Evolutionary conservation across 2,888 invertebrate species (phyloP), one percentile per base, ranked within the genome.

Genomic region (Lycia hirtaria): DNA sequence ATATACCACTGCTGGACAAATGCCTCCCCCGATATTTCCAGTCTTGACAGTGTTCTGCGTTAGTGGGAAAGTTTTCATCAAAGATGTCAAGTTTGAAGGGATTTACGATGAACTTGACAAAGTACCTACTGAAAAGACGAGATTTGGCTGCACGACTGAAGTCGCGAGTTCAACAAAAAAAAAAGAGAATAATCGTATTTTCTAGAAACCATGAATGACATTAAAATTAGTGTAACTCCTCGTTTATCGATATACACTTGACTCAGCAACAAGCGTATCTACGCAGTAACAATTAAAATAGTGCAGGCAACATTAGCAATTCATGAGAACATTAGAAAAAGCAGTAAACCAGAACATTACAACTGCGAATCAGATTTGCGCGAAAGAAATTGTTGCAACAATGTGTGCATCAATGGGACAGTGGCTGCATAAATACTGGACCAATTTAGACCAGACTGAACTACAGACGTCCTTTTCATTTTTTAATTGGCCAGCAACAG

Each of bases 401-500:
- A 50, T 53, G 50, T 57, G n/a, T n/a, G n/a, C 40, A 44, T 57
- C 55, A 43, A 47, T 50, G 26, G 30, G 50, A 26, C 35, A 20
- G 48, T 45, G 44, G 15, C 47, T 51, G 49, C 48, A 40, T 44
- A 45, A 62, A 37, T 54, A 45, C 47, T 56, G 53, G 40, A 57
- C 56, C 62, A 59, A 60, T 67, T 62, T 49, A 60, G 53, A 60
- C 37, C 64, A 64, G 67, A 64, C 64, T 51, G 57, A 32, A 41
- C 53, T 40, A 60, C 57, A 62, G 56, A 62, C 63, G 47, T 54
- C 47, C 47, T 54, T 62, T 61, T 62, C 58, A 53, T 59, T 48
- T 52, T 55, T 61, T 61, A 61, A 67, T 63, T 67, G 63, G 54
- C 41, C 47, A 30, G 26, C 37, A 35, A 48, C 41, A 37, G 35